Conservation (phyloP, 2,113 vertebrate species). For the Corythaeola cristata region DNA sequence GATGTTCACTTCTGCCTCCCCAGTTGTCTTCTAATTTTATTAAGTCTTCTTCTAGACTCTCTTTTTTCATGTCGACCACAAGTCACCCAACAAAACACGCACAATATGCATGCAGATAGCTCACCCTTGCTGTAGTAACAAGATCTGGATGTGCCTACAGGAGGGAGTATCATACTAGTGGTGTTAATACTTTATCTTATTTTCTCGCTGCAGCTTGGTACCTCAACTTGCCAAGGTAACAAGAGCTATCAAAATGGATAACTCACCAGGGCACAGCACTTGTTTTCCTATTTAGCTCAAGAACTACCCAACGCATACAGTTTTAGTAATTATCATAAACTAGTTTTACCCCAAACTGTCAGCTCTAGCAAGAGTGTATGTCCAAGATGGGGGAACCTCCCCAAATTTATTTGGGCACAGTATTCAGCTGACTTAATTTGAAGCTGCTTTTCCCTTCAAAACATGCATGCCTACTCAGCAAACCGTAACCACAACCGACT, state of each 20-base stretch:
- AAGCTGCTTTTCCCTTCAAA: constrained; percentile 52
- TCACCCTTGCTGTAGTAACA: background rate
- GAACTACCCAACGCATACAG: background rate
- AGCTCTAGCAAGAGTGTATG: background rate
- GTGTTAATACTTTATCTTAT: too few species aligned
- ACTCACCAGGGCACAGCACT: background rate
- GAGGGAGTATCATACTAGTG: background rate
- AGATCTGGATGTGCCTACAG: background rate
- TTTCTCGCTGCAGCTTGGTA: background rate
- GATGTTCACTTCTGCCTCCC: background rate
- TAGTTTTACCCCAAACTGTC: background rate
- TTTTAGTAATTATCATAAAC: background rate
- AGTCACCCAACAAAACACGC: background rate
- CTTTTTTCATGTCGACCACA: rapidly evolving
- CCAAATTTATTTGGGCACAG: background rate
- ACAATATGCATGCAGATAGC: rapidly evolving
- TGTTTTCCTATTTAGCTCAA: background rate
- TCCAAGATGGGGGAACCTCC: background rate
- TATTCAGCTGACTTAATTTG: constrained; percentile 25
- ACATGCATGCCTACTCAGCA: constrained; percentile 46
- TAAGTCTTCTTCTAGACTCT: background rate
- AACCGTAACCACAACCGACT: constrained; percentile 53
- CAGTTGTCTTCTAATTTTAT: background rate
- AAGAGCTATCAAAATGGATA: background rate
- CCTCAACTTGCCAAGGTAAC: background rate